These are phyloP conservation scores for Bellardia bayeri DNA, from an alignment of 2,888 invertebrate genomes.

Conservation along the genomic window DNA sequence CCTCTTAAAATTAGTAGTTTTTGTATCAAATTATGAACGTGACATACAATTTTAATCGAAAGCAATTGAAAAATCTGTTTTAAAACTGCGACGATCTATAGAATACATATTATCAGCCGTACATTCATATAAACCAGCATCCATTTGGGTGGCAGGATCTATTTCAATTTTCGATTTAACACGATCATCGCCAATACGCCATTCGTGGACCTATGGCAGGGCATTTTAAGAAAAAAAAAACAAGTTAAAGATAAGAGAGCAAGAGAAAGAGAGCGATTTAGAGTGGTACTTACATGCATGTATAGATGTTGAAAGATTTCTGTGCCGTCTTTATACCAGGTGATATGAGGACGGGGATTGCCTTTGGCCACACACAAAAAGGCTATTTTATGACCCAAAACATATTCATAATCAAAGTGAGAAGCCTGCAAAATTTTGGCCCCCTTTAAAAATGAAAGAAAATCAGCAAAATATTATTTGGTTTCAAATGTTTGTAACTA, in stretches of 20 bases:
- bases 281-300: slow-evolving; percentile 89
- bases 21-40: background rate
- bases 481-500: background rate
- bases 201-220: slow-evolving; percentile 92
- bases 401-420: slow-evolving; percentile 97
- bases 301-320: slow-evolving; percentile 96
- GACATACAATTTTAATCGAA: slow-evolving; percentile 87
- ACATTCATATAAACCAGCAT: slow-evolving; percentile 97
- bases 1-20: background rate
- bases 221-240: background rate
- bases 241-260: background rate
- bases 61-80: slow-evolving; percentile 96
- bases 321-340: slow-evolving; percentile 97
- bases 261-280: background rate
- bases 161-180: slow-evolving; percentile 97
- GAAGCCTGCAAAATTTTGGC: slow-evolving; percentile 95
- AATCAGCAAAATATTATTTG: background rate
- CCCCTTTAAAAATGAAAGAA: slow-evolving; percentile 86
- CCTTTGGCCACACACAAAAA: slow-evolving; percentile 96
- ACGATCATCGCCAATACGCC: slow-evolving; percentile 92
- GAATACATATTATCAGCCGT: slow-evolving; percentile 97
- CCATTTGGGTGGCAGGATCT: slow-evolving; percentile 97
- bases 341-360: slow-evolving; percentile 94
- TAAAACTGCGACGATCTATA: slow-evolving; percentile 95
- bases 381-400: slow-evolving; percentile 96